These are phyloP conservation scores for roundworm (Caenorhabditis elegans) DNA, from an alignment of 1,140 invertebrate species.

Conservation along the genomic window WBcel235 BX284604.4:4939501-4940000, in stretches of 20 bases:
- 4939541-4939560: too few relatives aligned
- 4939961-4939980: too few relatives aligned
- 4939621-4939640: background rate
- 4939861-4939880: too few relatives aligned
- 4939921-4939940: too few relatives aligned
- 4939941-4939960: too few relatives aligned
- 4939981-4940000: too few relatives aligned
- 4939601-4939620: background rate
- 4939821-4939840: too few relatives aligned
- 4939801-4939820: too few relatives aligned
- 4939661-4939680: background rate
- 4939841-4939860: too few relatives aligned
- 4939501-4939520: background rate
- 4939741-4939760: background rate
- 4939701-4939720: too few relatives aligned
- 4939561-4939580: background rate
- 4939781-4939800: slow-evolving; percentile 11
- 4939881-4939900: too few relatives aligned
- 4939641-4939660: background rate
- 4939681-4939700: background rate
- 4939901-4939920: too few relatives aligned
- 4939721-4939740: background rate
- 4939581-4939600: slow-evolving; percentile 1
- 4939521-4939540: background rate
- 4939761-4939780: background rate